Base-by-base conservation (phyloP, 1,140 invertebrate genomes). In the Nasonia giraulti region DNA sequence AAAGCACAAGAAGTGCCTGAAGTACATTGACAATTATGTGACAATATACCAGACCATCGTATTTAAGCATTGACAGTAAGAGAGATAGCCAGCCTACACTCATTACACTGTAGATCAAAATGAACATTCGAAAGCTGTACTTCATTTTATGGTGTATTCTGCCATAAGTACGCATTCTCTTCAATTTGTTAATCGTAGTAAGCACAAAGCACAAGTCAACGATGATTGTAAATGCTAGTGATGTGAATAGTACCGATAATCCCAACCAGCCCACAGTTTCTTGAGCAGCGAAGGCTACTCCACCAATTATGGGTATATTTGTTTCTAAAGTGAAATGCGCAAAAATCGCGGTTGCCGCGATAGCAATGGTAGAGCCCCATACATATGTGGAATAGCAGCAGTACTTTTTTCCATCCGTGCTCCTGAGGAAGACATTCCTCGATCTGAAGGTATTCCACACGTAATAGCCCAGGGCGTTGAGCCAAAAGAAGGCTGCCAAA, bases 371-470 rank as follows among this genome's bases (percentile, higher is more conserved):
- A 83, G 94, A 94, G n/a, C 94, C 94, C 96, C 96, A 97, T 1
- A 96, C 96, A 87, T 96, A 97, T 31, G 94, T 94, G 0, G 96
- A 97, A 89, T 97, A 97, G 87, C 97, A 97, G 88, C 96, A 97
- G 90, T 97, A 97, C 92, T 97, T 97, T 82, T 95, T 94, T 1
- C 96, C 96, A 91, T 97, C 96, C 0, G 96, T 97, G 73, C 97
- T 96, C 74, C 96, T 93, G 8, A 97, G 91, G 89, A 97, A 97
- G 20, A 97, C 96, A 90, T 97, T 97, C 40, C 96, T 93, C 31
- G 96, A 97, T 80, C 96, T 96, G 88, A 97, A 97, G 1, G 96
- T 97, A 90, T 96, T 97, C 96, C 96, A 97, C 71, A 97, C 96
- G 89, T 97, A 97, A 90, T 96, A 97, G 69, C 96, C 96, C 80